Evolutionary conservation across 1,140 invertebrate species (phyloP).

Genomic region (Metaphire vulgaris): DNA sequence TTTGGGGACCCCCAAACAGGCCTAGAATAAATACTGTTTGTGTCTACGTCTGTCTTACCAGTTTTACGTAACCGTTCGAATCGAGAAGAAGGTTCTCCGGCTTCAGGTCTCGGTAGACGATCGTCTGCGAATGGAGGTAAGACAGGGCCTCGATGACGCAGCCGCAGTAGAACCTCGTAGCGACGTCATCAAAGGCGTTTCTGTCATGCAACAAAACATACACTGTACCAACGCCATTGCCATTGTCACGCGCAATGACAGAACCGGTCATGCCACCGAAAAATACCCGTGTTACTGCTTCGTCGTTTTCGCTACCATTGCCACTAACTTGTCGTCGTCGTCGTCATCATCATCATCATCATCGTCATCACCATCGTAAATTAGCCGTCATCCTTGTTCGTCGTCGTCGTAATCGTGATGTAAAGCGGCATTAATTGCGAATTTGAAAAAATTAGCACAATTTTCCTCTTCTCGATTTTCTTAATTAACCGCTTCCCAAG

Average conservation of each 20-base stretch:
- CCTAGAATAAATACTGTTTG: background rate
- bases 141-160: slow-evolving; percentile 95
- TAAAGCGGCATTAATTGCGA: too few relatives aligned
- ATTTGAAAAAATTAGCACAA: too few relatives aligned
- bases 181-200: slow-evolving; percentile 41
- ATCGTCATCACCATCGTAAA: background rate
- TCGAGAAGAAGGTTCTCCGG: slow-evolving; percentile 94
- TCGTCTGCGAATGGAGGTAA: slow-evolving; percentile 89
- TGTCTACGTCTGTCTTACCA: slow-evolving; percentile 56
- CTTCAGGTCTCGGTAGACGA: slow-evolving; percentile 96
- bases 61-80: slow-evolving; percentile 78
- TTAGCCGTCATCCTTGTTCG: too few relatives aligned
- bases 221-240: background rate
- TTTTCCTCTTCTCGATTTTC: too few relatives aligned
- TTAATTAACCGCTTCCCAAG: too few relatives aligned
- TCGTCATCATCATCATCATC: background rate
- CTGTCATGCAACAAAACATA: background rate
- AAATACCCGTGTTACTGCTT: too few relatives aligned
- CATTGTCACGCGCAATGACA: background rate
- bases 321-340: background rate
- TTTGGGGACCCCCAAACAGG: background rate
- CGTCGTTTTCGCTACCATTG: background rate
- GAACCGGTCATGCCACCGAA: too few relatives aligned
- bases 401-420: too few relatives aligned
- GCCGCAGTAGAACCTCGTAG: slow-evolving; percentile 77